A percentile compares a stretch with the other conserved stretches of the same genome.
Conservation (phyloP, 1,140 invertebrate species). For the Diachasma alloeum region DNA sequence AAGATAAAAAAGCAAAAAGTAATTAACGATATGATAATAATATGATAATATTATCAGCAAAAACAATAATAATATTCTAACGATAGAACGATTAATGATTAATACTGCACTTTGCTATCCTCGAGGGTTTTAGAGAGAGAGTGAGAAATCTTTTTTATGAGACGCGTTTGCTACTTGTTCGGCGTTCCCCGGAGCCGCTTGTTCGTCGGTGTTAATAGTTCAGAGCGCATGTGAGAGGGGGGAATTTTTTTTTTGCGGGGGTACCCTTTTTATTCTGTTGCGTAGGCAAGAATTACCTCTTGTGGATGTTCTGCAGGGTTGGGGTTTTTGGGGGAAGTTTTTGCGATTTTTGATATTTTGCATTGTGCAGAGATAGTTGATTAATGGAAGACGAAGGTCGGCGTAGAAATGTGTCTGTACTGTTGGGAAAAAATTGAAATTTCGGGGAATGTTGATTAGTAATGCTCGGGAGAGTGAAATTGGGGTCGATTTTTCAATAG, state of each 20-base stretch:
- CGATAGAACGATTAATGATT: constrained; percentile 18
- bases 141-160: background rate
- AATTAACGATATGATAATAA: background rate
- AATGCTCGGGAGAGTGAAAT: no score
- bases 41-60: constrained; percentile 13
- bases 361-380: no score
- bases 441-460: no score
- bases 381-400: no score
- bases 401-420: no score
- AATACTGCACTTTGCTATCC: constrained; percentile 28
- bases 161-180: background rate
- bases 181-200: background rate
- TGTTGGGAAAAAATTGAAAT: no score
- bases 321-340: no score
- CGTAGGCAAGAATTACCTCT: background rate
- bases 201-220: background rate
- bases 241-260: background rate
- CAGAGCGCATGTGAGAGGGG: background rate
- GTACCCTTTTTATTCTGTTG: background rate
- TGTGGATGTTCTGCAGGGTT: no score
- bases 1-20: background rate
- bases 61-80: constrained; percentile 23
- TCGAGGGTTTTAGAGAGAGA: constrained; percentile 4
- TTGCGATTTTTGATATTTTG: no score
- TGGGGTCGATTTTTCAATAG: no score